These are phyloP conservation scores for Macrosiphum euphorbiae DNA, from an alignment of 2,888 invertebrate species.

Conservation along the genomic window DNA sequence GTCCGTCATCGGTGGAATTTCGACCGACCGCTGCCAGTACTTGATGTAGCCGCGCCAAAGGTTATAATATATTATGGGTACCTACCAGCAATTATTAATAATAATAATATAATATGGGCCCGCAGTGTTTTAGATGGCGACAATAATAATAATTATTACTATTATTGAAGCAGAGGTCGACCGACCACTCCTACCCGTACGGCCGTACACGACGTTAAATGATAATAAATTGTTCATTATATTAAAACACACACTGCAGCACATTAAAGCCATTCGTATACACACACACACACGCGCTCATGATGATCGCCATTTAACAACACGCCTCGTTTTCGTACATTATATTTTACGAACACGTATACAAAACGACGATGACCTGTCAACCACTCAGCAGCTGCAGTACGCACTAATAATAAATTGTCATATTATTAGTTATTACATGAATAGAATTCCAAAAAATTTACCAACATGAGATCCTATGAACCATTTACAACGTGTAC, in stretches of 20 bases:
- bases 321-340: neutral
- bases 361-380: slow-evolving; percentile 38
- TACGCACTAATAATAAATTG: neutral
- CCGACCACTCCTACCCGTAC: slow-evolving; percentile 27
- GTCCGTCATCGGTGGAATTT: neutral
- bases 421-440: neutral
- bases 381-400: neutral
- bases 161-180: slow-evolving; percentile 55
- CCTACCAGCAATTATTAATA: neutral
- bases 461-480: slow-evolving; percentile 4
- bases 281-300: neutral
- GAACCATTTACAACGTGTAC: neutral
- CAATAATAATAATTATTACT: slow-evolving; percentile 44
- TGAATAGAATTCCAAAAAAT: slow-evolving; percentile 14
- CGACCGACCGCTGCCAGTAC: neutral
- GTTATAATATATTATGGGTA: neutral
- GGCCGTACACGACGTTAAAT: slow-evolving; percentile 33
- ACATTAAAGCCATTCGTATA: too few species aligned
- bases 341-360: neutral
- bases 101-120: neutral
- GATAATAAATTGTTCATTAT: slow-evolving; percentile 61
- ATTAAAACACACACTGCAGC: slow-evolving; percentile 39
- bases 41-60: neutral
- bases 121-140: neutral
- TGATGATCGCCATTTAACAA: neutral